These are phyloP conservation scores for Porites cylindrica DNA, from an alignment of 92 coral and sea anemone genomes.

Conservation along the genomic window DNA sequence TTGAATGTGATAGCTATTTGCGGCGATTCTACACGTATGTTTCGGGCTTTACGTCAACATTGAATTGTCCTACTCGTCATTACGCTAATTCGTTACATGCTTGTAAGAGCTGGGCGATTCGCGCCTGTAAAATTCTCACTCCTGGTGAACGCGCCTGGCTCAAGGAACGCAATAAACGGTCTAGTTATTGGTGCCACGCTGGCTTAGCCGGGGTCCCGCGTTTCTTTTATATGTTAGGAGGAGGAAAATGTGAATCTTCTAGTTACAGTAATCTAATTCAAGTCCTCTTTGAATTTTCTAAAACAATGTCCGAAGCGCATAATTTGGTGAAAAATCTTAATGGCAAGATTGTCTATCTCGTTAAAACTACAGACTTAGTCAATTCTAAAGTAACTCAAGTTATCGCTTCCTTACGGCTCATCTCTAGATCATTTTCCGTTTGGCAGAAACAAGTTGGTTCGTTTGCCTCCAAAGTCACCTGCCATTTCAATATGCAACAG, in stretches of 20 bases:
- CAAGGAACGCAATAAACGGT: neutral
- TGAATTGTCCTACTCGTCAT: neutral
- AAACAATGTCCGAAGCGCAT: neutral
- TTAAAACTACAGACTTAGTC: slow-evolving; percentile 37
- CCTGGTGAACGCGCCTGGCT: neutral
- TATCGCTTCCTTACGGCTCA: neutral
- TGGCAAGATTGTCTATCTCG: slow-evolving; percentile 33
- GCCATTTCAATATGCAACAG: slow-evolving; percentile 5
- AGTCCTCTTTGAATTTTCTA: neutral
- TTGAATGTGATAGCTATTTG: slow-evolving; percentile 7
- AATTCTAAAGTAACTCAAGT: slow-evolving; percentile 31
- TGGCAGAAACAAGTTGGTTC: slow-evolving; percentile 9
- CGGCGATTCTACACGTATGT: slow-evolving; percentile 1
- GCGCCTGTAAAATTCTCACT: neutral
- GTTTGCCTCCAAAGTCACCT: neutral
- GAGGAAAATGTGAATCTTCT: slow-evolving; percentile 38
- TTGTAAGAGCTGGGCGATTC: neutral
- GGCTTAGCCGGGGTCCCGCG: slow-evolving; percentile 33
- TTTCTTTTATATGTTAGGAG: neutral
- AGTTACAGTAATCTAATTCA: neutral
- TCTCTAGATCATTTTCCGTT: neutral
- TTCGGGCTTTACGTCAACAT: neutral
- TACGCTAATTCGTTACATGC: neutral
- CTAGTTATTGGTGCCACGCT: neutral
- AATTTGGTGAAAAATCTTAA: slow-evolving; percentile 13